Evolutionary conservation across 2,888 invertebrate species (phyloP), one percentile per base, ranked within the genome.

Genomic region (Nesidiocoris tenuis): DNA sequence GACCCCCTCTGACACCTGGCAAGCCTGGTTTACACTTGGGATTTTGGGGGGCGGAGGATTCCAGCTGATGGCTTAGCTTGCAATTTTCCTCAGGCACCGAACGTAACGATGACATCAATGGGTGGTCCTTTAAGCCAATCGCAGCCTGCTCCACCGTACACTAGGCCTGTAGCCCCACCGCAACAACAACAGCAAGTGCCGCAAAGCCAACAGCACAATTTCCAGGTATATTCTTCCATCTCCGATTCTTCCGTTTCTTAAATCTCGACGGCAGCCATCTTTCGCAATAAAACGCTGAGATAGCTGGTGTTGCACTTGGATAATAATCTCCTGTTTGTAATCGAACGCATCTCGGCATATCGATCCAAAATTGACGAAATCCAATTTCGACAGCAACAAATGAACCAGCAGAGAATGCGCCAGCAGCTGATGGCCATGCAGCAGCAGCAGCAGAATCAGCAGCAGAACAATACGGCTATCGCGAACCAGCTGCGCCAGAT

Each of bases 71-170:
- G n/a, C n/a, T n/a, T n/a, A n/a, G n/a, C n/a, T n/a, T n/a, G n/a
- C n/a, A n/a, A n/a, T n/a, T n/a, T n/a, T n/a, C n/a, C n/a, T n/a
- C 79, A 91, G 85, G 91, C 93, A 1, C 93, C 94, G 0, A 94
- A 94, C 83, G 94, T 94, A 0, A 93, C 93, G 0, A 94, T 94
- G 94, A 90, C 90, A 71, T 86, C 89, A 0, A 90, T 90, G 88
- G 90, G 89, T 78, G 86, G 84, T 1, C 83, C 81, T 16, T 80
- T 81, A 19, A 84, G 84, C 67, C 84, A 84, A 79, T 85, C 84
- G 72, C 92, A 91, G 7, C 90, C 91, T 0, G 92, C 92, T 12
- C 92, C 93, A 0, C 92, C 93, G 0, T 94, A 94, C 84, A 90
- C 91, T 5, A 87, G 93, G 81, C 83, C 76, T 81, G 83, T 63